Base-by-base conservation (phyloP, 2,888 invertebrate genomes). In the Metalampra italica region DNA sequence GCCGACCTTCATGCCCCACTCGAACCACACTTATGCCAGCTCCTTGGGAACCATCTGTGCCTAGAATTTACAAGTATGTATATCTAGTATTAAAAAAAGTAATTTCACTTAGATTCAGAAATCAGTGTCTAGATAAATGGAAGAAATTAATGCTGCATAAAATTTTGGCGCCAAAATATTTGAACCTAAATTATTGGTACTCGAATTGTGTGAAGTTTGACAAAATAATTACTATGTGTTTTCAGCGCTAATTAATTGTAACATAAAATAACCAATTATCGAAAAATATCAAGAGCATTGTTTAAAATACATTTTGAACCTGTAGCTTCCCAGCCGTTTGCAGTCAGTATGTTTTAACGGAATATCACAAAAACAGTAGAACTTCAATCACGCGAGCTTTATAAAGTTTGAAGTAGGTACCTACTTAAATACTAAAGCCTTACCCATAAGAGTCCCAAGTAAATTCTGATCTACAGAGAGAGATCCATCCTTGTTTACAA, bases 401-500 rank as follows among this genome's bases (percentile, higher is more conserved):
- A 2, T 22, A 22, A 22, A 22, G 22, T 22, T 2, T 3, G 22
- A n/a, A n/a, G n/a, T n/a, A n/a, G n/a, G n/a, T n/a, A n/a, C n/a
- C n/a, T n/a, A n/a, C n/a, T n/a, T 22, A 22, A 22, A 22, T 22
- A 22, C 22, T n/a, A 22, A 22, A 22, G 22, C 47, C 91, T 91
- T 90, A 96, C 96, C 94, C 85, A 96, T 92, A 58, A 95, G 91
- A 64, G 92, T 93, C 66, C 95, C 94, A 54, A 96, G 91, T 60
- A 94, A 93, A 66, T 94, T 93, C 71, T 94, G 94, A 82, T 96
- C 96, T 39, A 95, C 94, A 53, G 94, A 94, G 56, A 97, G 91
- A 53, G 93, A 93, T 64, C 96, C 96, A 92, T 96, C 96, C 85
- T 95, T 95, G 76, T 94, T 94, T 75, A 96, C 95, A 76, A 96